Evolutionary conservation across 2,888 invertebrate species (phyloP).

Genomic region (Liopterus haemorrhoidalis): DNA sequence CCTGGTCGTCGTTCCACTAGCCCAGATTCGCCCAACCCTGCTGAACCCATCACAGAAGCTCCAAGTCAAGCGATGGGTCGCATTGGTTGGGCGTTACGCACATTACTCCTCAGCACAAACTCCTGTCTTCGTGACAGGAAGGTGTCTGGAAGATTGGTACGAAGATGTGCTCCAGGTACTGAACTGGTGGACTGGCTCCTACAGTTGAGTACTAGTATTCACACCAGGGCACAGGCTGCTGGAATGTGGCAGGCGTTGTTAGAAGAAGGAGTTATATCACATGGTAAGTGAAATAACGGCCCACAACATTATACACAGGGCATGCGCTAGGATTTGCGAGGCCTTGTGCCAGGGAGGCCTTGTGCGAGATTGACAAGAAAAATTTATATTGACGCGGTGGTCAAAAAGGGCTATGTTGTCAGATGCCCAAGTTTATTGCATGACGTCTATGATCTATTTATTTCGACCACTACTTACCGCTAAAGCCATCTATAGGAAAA

Average conservation of each 20-base stretch:
- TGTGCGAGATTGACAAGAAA: too few species aligned
- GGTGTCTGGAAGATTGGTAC: conserved; percentile 56
- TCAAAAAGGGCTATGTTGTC: too few species aligned
- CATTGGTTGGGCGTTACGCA: conserved; percentile 65
- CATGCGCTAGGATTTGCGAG: too few species aligned
- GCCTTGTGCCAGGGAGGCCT: too few species aligned
- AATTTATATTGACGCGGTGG: too few species aligned
- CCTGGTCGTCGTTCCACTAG: conserved; percentile 53
- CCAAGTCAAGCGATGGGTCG: conserved; percentile 61
- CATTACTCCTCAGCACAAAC: conserved; percentile 59
- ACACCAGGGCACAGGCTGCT: conserved; percentile 63
- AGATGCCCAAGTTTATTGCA: too few species aligned
- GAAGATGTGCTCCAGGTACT: conserved; percentile 68
- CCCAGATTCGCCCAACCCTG: conserved; percentile 61
- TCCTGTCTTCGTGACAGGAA: conserved; percentile 47
- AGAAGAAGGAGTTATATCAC: conserved; percentile 71
- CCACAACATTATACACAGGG: too few species aligned
- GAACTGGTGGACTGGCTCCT: conserved; percentile 78
- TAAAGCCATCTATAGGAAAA: too few species aligned
- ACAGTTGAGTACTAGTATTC: conserved; percentile 56
- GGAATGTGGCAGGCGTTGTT: conserved; percentile 80
- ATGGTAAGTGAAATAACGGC: too few species aligned
- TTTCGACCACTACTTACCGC: too few species aligned
- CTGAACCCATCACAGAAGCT: conserved; percentile 60
- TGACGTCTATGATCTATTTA: too few species aligned